Percentiles rank a stretch among this genome's conserved stretches.
phyloP scores from a whole-genome alignment of 2,888 invertebrate genomes.

The Psylliodes chrysocephalus region DNA sequence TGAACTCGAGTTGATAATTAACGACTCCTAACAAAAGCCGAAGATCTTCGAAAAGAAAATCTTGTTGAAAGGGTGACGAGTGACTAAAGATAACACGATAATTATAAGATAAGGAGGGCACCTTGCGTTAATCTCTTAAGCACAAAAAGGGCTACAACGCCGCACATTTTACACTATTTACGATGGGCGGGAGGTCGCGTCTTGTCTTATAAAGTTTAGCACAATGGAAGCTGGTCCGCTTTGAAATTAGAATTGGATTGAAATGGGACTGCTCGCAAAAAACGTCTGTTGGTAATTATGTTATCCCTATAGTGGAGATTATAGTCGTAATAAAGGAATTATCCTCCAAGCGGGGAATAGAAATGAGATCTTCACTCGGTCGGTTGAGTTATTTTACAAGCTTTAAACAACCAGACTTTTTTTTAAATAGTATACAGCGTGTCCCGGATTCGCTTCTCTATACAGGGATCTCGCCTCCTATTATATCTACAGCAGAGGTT shows the following conservation, averaged over 20 bases:
- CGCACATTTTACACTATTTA: slow-evolving; percentile 61
- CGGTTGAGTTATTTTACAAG: too few species aligned
- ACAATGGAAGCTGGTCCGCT: slow-evolving; percentile 46
- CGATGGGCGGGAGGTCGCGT: slow-evolving; percentile 55
- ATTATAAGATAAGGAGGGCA: slow-evolving; percentile 58
- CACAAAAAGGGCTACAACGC: slow-evolving; percentile 59
- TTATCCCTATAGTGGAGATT: slow-evolving; percentile 4
- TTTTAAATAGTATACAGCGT: too few species aligned
- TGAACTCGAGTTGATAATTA: slow-evolving; percentile 37
- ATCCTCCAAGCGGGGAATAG: not conserved
- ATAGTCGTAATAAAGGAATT: not conserved
- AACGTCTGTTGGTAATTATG: slow-evolving; percentile 7
- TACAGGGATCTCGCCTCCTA: too few species aligned
- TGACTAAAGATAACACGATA: slow-evolving; percentile 49
- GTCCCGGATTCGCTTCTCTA: too few species aligned
- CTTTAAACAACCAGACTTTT: too few species aligned
- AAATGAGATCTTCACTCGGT: not conserved
- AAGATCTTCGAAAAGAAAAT: slow-evolving; percentile 31
- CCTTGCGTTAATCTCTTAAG: slow-evolving; percentile 59
- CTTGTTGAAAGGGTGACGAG: slow-evolving; percentile 43
- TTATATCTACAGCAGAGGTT: too few species aligned
- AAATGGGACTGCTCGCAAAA: not conserved
- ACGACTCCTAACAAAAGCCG: slow-evolving; percentile 32
- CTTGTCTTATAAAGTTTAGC: slow-evolving; percentile 52
- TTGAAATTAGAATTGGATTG: slow-evolving; percentile 17